Conservation (phyloP, 1,140 invertebrate species). For the Drosophila equinoxialis region DNA sequence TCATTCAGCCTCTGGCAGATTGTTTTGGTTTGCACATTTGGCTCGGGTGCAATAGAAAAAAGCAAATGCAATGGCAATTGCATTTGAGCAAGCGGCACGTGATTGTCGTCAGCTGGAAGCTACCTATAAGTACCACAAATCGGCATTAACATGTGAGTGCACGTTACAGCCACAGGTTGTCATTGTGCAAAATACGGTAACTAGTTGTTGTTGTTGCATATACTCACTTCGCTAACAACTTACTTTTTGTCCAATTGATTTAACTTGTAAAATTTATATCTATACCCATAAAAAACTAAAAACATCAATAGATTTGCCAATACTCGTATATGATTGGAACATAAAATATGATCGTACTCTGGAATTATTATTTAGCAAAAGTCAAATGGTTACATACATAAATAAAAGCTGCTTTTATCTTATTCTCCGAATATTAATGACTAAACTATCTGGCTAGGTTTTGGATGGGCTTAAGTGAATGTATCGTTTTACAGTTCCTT, state of each 20-base stretch:
- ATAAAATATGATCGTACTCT: too few species aligned
- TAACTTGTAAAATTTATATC: background rate
- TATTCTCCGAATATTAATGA: too few species aligned
- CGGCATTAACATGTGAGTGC: constrained; percentile 8
- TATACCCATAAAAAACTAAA: background rate
- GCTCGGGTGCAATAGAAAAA: constrained; percentile 1
- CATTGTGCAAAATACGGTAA: constrained; percentile 4
- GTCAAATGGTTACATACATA: too few species aligned
- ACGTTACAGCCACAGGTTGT: background rate
- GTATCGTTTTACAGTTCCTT: too few species aligned
- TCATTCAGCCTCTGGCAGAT: constrained; percentile 61
- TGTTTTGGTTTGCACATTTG: constrained; percentile 45
- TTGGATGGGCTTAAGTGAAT: too few species aligned
- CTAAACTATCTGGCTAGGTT: too few species aligned
- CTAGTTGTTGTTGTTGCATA: background rate
- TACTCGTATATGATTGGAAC: too few species aligned
- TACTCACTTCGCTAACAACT: background rate
- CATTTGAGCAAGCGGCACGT: constrained; percentile 46
- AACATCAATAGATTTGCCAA: too few species aligned
- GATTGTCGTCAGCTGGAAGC: constrained; percentile 65
- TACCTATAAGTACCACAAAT: background rate
- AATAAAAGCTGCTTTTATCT: too few species aligned
- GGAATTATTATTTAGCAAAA: too few species aligned
- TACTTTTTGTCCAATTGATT: background rate
- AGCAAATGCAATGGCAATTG: constrained; percentile 1